Conservation (phyloP, 1,140 invertebrate genomes). For the Panagrolaimus sp. region DNA sequence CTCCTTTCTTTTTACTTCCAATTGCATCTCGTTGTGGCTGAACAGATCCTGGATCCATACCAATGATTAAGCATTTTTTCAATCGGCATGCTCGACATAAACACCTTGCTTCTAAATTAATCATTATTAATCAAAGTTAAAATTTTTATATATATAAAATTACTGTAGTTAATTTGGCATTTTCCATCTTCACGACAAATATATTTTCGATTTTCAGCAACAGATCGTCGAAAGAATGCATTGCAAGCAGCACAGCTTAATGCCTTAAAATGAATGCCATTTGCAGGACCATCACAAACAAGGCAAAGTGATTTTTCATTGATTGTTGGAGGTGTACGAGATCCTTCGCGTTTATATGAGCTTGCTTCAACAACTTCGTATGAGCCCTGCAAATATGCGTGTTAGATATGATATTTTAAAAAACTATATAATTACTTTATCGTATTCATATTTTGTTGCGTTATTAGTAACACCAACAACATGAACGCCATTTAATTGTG, state of each 20-base stretch:
- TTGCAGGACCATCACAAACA: constrained; percentile 31
- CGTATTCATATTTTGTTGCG: neutral
- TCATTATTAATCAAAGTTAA: neutral
- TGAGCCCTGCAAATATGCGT: neutral
- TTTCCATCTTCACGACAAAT: constrained; percentile 36
- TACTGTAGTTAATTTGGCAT: constrained; percentile 36
- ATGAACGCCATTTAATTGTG: neutral
- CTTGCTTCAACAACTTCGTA: neutral
- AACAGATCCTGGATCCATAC: constrained; percentile 62
- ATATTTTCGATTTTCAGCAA: constrained; percentile 41
- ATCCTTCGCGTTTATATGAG: neutral
- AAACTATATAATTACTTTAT: neutral
- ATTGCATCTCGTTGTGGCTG: constrained; percentile 23
- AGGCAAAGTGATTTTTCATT: neutral
- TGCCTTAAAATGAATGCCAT: constrained; percentile 41
- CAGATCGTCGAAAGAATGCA: constrained; percentile 37
- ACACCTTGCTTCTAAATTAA: neutral
- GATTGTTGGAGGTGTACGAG: neutral
- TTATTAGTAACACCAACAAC: neutral
- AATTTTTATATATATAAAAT: neutral
- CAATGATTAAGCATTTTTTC: constrained; percentile 62
- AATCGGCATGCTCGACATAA: constrained; percentile 56
- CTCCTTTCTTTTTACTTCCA: neutral
- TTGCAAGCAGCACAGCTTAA: constrained; percentile 40
- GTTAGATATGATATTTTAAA: neutral